phyloP scores from a whole-genome alignment of 1,140 invertebrate genomes.

The Latrodectus geometricus region DNA sequence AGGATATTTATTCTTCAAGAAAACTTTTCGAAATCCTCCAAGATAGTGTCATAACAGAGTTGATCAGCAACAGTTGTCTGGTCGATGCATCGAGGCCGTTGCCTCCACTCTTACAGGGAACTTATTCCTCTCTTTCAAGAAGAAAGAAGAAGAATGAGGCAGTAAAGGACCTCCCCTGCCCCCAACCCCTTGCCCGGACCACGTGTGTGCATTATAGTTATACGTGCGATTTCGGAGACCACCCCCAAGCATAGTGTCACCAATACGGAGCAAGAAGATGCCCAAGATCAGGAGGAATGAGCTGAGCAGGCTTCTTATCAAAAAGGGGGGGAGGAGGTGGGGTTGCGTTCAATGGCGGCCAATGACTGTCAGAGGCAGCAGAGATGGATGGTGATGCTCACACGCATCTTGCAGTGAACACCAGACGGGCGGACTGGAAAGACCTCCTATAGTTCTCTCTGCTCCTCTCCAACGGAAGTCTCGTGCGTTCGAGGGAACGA shows the following conservation, averaged over 20 bases:
- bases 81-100: conserved; percentile 40
- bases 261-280: background rate
- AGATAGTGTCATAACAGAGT: background rate
- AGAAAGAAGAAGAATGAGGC: no score
- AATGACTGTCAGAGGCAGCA: conserved; percentile 55
- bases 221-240: background rate
- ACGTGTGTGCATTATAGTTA: conserved; percentile 12
- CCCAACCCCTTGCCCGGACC: background rate
- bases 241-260: background rate
- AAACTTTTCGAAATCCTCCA: background rate
- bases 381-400: conserved; percentile 57
- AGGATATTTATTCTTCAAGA: background rate
- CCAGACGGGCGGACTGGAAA: conserved; percentile 18
- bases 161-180: no score
- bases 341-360: conserved; percentile 48
- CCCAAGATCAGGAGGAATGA: conserved; percentile 9
- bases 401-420: conserved; percentile 56
- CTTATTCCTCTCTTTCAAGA: background rate
- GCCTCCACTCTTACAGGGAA: background rate
- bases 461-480: conserved; percentile 10
- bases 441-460: conserved; percentile 15
- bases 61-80: conserved; percentile 54
- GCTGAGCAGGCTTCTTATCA: conserved; percentile 30
- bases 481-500: background rate
- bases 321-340: conserved; percentile 37